Evolutionary conservation across 2,113 vertebrate species (phyloP).

Genomic region (Lethenteron camtschaticum): DNA sequence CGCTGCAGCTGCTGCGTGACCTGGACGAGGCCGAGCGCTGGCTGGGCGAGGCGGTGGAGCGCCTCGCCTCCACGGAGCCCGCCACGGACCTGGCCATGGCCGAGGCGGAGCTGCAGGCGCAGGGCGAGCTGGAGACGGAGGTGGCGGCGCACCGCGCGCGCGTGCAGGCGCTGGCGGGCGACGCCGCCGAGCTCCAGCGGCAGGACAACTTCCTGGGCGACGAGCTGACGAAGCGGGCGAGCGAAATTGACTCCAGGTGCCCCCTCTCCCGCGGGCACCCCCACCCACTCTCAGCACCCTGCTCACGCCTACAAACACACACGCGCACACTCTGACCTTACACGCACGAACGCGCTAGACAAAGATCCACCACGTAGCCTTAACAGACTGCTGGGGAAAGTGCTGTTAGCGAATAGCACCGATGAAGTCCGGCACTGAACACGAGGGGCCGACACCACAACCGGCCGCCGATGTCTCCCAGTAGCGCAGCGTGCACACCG

Average conservation of each 20-base stretch:
- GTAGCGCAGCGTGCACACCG: too few relatives aligned
- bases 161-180: constrained; percentile 29
- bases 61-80: constrained; percentile 22
- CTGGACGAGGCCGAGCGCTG: constrained; percentile 40
- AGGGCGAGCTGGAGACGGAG: constrained; percentile 39
- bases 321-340: too few relatives aligned
- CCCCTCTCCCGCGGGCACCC: not conserved
- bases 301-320: not conserved
- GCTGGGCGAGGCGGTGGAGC: constrained; percentile 30
- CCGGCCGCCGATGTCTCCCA: too few relatives aligned
- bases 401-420: too few relatives aligned
- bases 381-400: too few relatives aligned
- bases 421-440: too few relatives aligned
- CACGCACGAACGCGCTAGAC: too few relatives aligned
- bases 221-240: constrained; percentile 33
- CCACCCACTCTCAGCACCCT: not conserved
- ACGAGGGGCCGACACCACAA: too few relatives aligned
- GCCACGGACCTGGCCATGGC: constrained; percentile 27
- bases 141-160: constrained; percentile 24
- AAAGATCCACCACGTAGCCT: too few relatives aligned
- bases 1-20: constrained; percentile 31
- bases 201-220: constrained; percentile 38
- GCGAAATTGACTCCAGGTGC: constrained; percentile 35
- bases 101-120: constrained; percentile 30
- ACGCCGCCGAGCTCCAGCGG: constrained; percentile 23